These are phyloP conservation scores for Epiblema foenella DNA, from an alignment of 2,888 invertebrate species.

Conservation along the genomic window DNA sequence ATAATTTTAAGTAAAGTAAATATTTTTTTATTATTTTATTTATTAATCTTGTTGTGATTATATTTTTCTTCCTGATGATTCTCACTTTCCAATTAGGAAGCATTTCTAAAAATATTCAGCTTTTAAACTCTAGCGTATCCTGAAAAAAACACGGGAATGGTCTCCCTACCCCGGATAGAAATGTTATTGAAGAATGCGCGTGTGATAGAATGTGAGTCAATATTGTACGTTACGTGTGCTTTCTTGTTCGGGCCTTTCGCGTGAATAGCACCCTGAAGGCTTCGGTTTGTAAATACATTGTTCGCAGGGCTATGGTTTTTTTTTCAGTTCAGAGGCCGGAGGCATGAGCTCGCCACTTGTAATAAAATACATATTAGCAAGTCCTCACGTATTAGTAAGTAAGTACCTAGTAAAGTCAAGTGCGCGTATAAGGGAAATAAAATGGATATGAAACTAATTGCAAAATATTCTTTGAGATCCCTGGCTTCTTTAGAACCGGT, in stretches of 20 bases:
- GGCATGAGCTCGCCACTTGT: background rate
- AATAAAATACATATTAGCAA: background rate
- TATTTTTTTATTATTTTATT: too few species aligned
- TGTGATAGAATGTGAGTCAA: slow-evolving; percentile 81
- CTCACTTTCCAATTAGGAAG: too few species aligned
- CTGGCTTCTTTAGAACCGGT: too few species aligned
- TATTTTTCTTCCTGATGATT: background rate
- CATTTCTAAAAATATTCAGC: background rate
- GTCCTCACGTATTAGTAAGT: too few species aligned
- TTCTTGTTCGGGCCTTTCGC: slow-evolving; percentile 33
- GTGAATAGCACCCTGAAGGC: slow-evolving; percentile 4
- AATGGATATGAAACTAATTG: too few species aligned
- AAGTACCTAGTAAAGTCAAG: too few species aligned
- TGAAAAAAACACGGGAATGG: background rate
- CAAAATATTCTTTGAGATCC: too few species aligned
- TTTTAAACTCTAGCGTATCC: background rate
- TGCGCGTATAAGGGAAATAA: too few species aligned
- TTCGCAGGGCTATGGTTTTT: background rate
- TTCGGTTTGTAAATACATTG: background rate
- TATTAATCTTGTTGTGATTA: too few species aligned
- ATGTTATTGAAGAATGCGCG: slow-evolving; percentile 81
- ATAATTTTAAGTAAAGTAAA: too few species aligned
- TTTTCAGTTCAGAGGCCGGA: background rate
- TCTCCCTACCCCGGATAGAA: slow-evolving; percentile 69
- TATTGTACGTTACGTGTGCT: slow-evolving; percentile 58